phyloP scores from a whole-genome alignment of 2,888 invertebrate species.

The Synanthedon tipuliformis region DNA sequence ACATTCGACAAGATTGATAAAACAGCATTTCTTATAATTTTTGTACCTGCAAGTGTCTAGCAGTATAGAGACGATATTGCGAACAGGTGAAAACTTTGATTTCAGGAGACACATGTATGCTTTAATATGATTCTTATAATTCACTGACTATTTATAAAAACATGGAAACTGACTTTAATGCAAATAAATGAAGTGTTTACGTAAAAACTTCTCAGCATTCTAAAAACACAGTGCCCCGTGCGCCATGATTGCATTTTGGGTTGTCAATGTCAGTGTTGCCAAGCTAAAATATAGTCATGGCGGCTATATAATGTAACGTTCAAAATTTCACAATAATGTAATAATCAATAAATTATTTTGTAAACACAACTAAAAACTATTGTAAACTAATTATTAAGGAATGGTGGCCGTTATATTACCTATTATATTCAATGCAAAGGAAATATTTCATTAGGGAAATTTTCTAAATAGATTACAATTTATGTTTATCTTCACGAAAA shows the following conservation, averaged over 20 bases:
- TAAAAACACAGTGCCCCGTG: conserved; percentile 70
- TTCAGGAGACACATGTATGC: conserved; percentile 65
- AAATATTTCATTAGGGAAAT: too few relatives aligned
- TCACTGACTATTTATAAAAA: conserved; percentile 57
- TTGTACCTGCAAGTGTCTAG: conserved; percentile 69
- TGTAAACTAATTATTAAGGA: too few relatives aligned
- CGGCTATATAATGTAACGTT: conserved; percentile 27
- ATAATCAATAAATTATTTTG: background rate
- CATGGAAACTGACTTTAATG: conserved; percentile 54
- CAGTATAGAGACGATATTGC: conserved; percentile 64
- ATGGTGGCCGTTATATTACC: too few relatives aligned
- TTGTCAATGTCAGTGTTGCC: conserved; percentile 67
- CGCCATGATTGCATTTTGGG: conserved; percentile 73
- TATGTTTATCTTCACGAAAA: too few relatives aligned
- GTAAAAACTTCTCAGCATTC: conserved; percentile 71
- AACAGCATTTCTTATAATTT: conserved; percentile 64
- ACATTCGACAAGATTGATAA: conserved; percentile 39
- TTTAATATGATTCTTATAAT: conserved; percentile 44
- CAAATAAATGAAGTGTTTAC: conserved; percentile 67
- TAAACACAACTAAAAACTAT: too few relatives aligned
- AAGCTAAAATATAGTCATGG: conserved; percentile 46
- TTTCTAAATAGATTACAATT: too few relatives aligned
- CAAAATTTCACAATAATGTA: background rate
- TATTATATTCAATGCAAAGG: too few relatives aligned
- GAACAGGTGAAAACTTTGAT: conserved; percentile 54